These are phyloP conservation scores for Drosophila basisetae DNA, from an alignment of 2,888 invertebrate species.

Conservation along the genomic window DNA sequence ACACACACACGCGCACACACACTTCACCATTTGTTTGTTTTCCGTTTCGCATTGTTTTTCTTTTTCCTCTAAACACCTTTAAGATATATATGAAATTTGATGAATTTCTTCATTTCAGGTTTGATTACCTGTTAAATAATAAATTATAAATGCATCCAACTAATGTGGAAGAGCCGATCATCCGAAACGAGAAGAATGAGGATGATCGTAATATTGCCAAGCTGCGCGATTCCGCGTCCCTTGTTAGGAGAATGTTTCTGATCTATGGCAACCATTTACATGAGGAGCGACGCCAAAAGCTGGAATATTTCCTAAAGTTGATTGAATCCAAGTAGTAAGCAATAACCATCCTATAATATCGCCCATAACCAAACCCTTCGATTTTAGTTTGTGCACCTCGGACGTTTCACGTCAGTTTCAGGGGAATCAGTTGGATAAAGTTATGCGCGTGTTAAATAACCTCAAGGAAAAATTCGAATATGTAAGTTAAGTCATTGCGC, in stretches of 20 bases:
- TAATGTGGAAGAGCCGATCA: not conserved
- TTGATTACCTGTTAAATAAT: not conserved
- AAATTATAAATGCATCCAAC: not conserved
- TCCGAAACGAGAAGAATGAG: not conserved
- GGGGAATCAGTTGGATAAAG: not conserved
- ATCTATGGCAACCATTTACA: not conserved
- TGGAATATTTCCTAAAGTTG: not conserved
- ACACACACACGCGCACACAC: conserved; percentile 7
- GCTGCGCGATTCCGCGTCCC: not conserved
- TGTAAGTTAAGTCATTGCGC: not conserved
- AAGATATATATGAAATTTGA: not conserved
- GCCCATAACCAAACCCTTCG: not conserved
- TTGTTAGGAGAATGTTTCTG: not conserved
- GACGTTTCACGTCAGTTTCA: not conserved
- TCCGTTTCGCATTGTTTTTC: not conserved
- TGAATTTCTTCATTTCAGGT: not conserved
- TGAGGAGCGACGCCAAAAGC: not conserved
- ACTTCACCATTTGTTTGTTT: not conserved
- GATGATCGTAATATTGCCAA: not conserved
- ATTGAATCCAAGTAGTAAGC: not conserved
- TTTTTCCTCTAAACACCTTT: not conserved
- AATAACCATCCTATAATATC: not conserved
- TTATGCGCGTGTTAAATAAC: not conserved
- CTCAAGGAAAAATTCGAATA: not conserved
- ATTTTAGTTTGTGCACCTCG: not conserved